phyloP scores from a whole-genome alignment of 2,797 vertebrate genomes.

The Typhlichthys eigenmanni region DNA sequence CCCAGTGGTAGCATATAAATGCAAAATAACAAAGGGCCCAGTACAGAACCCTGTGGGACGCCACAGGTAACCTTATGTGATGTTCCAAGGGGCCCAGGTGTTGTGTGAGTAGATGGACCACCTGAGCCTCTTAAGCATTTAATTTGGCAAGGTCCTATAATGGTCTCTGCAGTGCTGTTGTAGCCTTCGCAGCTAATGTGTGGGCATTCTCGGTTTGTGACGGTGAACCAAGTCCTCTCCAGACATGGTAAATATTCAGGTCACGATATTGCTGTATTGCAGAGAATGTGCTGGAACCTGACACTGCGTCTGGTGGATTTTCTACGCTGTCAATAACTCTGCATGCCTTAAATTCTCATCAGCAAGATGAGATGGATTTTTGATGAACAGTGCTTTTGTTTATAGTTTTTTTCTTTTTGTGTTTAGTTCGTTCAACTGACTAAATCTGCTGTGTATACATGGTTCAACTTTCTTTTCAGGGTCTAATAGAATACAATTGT shows the following conservation, averaged over 20 bases:
- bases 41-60: too few relatives aligned
- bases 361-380: conserved; percentile 28
- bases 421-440: conserved; percentile 24
- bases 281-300: conserved; percentile 47
- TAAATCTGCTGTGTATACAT: conserved; percentile 22
- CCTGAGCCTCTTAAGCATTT: conserved; percentile 33
- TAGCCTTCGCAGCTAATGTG: conserved; percentile 7
- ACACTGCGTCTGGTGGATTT: conserved; percentile 22
- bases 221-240: not conserved
- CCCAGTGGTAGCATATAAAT: too few relatives aligned
- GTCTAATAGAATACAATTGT: conserved; percentile 14
- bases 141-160: conserved; percentile 11
- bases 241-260: conserved; percentile 22
- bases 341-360: conserved; percentile 57
- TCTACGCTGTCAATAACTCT: conserved; percentile 33
- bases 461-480: not conserved
- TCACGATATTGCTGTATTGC: not conserved
- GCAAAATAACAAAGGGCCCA: too few relatives aligned
- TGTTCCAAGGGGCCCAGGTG: conserved; percentile 14
- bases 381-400: not conserved
- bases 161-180: conserved; percentile 7
- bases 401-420: conserved; percentile 24
- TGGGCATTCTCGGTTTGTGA: conserved; percentile 8
- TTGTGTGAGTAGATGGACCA: conserved; percentile 7
- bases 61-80: too few relatives aligned